Base-by-base conservation (phyloP, 2,113 vertebrate species). In the Scomber colias region DNA sequence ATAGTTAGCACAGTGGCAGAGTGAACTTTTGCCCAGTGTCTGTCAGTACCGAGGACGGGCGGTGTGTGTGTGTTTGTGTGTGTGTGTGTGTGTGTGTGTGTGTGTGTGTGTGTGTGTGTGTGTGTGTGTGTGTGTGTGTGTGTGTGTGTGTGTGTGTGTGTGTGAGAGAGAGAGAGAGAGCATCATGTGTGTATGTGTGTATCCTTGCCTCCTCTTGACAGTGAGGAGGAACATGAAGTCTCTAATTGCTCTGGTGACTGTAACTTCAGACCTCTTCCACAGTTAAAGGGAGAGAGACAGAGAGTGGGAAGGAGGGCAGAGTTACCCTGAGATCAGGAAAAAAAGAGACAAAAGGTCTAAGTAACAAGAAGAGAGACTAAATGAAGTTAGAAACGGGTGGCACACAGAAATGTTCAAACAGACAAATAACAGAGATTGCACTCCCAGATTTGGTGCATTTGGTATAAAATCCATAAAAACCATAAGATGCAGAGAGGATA, bases 221-320 rank as follows among this genome's bases (percentile, higher is more conserved):
- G 86, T 85, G 71, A 86, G 80, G 87, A 91, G 82, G 84, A 87
- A 84, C 88, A 90, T 85, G 77, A 89, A 89, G 85, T 85, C 87
- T 90, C 76, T 93, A 93, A 93, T 93, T 92, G 89, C 91, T 89
- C 79, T 82, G 86, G 87, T 88, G 85, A 89, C 85, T 87, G 73
- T 83, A 85, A 73, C 90, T 74, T 85, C 80, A 91, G 84, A 87
- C 87, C 81, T 90, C 72, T 89, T 78, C 75, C 62, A 56, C 59
- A 68, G 82, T 75, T 74, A 75, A 60, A 59, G 48, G 72, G 65
- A 61, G 66, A 53, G 71, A 61, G 66, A 66, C 71, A 45, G 72
- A 35, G 75, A 75, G 77, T 49, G 83, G 77, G 85, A 70, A 80
- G 54, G 50, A 53, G 17, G 53, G 74, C 40, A 75, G 54, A 75